These are phyloP conservation scores for Xerus rutilus DNA, from an alignment of 2,797 vertebrate genomes.

Conservation along the genomic window DNA sequence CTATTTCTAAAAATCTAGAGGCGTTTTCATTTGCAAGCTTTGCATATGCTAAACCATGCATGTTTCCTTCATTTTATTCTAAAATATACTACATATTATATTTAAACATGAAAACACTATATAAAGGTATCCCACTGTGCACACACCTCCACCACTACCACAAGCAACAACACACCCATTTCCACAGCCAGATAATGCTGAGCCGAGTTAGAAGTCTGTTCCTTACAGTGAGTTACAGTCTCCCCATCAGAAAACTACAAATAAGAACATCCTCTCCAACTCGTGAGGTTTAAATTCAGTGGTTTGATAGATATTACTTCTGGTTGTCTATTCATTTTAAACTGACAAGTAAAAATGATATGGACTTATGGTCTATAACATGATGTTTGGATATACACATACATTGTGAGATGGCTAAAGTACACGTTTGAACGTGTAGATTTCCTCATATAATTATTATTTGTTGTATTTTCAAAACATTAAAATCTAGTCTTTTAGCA, in stretches of 20 bases:
- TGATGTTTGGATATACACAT: background rate
- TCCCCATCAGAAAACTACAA: background rate
- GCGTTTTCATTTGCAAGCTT: constrained; percentile 39
- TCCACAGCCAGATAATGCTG: background rate
- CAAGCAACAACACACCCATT: background rate
- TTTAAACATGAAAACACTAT: background rate
- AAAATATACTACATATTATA: constrained; percentile 1
- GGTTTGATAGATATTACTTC: background rate
- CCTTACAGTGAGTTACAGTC: background rate
- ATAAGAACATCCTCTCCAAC: background rate
- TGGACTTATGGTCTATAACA: background rate
- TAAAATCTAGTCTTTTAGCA: background rate
- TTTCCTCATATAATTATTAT: background rate
- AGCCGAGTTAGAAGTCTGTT: background rate
- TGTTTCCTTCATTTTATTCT: constrained; percentile 42
- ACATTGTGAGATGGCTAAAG: background rate
- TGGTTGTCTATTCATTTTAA: background rate
- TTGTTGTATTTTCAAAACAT: background rate
- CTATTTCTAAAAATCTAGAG: constrained; percentile 33
- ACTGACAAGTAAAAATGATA: background rate
- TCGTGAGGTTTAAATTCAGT: background rate
- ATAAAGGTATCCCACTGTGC: background rate
- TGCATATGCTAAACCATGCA: background rate
- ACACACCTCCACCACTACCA: background rate
- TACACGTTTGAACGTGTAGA: background rate